phyloP scores from a whole-genome alignment of 2,797 vertebrate species.

The Rhincodon typus region DNA sequence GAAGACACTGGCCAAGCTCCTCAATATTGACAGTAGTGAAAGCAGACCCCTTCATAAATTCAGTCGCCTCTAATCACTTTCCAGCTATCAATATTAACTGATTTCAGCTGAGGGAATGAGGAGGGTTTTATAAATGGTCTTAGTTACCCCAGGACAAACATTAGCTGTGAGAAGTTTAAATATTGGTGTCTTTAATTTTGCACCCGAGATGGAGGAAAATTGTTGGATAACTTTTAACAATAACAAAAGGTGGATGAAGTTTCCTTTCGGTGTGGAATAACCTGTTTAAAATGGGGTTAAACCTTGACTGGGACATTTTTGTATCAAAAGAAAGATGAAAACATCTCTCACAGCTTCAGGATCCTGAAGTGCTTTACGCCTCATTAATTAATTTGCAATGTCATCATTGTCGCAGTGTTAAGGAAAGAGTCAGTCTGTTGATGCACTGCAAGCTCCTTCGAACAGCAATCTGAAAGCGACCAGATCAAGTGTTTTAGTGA shows the following conservation, averaged over 20 bases:
- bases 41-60: neutral
- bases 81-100: neutral
- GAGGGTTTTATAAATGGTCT: neutral
- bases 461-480: neutral
- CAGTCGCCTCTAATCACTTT: neutral
- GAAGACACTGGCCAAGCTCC: neutral
- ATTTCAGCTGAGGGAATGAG: neutral
- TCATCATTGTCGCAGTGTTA: neutral
- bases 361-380: neutral
- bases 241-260: neutral
- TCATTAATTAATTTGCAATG: too few species aligned
- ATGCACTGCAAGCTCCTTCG: neutral
- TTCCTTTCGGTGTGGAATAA: neutral
- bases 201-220: neutral
- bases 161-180: neutral
- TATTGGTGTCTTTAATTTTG: neutral
- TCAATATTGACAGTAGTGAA: neutral
- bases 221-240: neutral
- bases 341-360: neutral
- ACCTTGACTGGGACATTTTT: neutral
- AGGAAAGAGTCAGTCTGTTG: neutral
- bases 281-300: neutral
- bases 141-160: neutral
- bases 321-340: neutral
- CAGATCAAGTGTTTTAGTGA: neutral